Evolutionary conservation across 1,140 invertebrate genomes (phyloP), one percentile per base, ranked within the genome.

Genomic region (Oryzaephilus surinamensis): DNA sequence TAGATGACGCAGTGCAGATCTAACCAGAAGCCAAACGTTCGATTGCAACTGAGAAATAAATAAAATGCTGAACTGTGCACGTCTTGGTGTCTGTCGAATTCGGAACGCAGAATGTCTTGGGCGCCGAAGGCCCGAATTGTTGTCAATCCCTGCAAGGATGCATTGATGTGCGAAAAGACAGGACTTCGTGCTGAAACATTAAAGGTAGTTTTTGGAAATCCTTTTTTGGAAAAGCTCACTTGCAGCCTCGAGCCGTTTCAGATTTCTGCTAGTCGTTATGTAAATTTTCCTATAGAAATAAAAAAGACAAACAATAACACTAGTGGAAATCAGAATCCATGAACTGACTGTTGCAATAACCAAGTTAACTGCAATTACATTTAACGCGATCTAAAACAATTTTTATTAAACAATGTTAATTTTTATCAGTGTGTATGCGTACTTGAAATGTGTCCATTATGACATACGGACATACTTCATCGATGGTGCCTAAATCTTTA

Each of bases 81-180:
- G 35, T 74, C 70, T 55, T 74, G 67, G 24, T 74, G 75, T 51
- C 61, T 69, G 54, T 87, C 81, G 48, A 85, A 87, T 48, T 83
- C 76, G 24, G 75, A 64, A 29, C 76, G 72, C 35, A 93, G 71
- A 39, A 81, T 72, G 28, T 71, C 64, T 54, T 87, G 71, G 1
- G 76, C 79, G 18, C 64, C 65, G 38, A 76, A 75, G 1, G 87
- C 77, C 28, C 89, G 67, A 42, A 94, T 85, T 1, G 86, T 91
- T 24, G 77, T 73, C 6, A 94, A 58, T 1, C 89, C 89, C 30
- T 78, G 68, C 38, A 91, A 65, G 0, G 83, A 82, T 15, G 85
- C 75, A 55, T 76, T 83, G 0, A 87, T 63, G 46, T 84, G 75
- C 20, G 87, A 87, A 49, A 89, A 87, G 2, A 91, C 78, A 16